Conservation (phyloP, 2,888 invertebrate genomes). For the Diarsia brunnea region DNA sequence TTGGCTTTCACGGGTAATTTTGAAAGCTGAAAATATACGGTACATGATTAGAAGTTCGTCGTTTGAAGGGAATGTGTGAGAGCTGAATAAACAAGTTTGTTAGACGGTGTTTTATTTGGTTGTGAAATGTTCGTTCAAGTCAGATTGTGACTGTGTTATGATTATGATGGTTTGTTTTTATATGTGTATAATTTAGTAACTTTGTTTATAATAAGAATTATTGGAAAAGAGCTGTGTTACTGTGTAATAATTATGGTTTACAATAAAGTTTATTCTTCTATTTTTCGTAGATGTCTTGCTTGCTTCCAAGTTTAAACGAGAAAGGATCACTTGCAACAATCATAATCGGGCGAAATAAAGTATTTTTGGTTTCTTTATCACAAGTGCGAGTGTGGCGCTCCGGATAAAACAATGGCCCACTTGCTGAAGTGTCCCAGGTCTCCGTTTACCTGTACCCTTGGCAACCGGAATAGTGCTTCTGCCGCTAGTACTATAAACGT, state of each 20-base stretch:
- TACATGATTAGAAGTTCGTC: constrained; percentile 5
- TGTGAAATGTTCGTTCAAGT: background rate
- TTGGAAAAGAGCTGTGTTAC: background rate
- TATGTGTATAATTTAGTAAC: background rate
- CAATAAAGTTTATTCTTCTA: too few species aligned
- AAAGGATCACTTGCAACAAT: too few species aligned
- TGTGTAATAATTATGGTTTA: background rate
- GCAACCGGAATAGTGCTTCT: too few species aligned
- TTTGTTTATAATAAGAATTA: background rate
- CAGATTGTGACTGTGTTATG: background rate
- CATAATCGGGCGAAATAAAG: too few species aligned
- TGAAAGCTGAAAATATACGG: constrained; percentile 28
- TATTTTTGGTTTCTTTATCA: too few species aligned
- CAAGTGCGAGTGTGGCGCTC: too few species aligned
- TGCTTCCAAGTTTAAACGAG: too few species aligned
- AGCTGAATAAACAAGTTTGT: constrained; percentile 17
- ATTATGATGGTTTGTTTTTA: background rate
- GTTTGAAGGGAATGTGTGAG: constrained; percentile 15
- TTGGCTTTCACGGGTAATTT: constrained; percentile 32
- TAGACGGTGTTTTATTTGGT: constrained; percentile 4
- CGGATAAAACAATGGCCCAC: too few species aligned
- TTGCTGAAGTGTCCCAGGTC: too few species aligned
- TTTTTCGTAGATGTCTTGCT: too few species aligned
- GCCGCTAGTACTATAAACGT: too few species aligned
- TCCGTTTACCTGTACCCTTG: too few species aligned